Evolutionary conservation across 2,113 vertebrate species (phyloP), one percentile per base, ranked within the genome.

Genomic region (Alces alces): DNA sequence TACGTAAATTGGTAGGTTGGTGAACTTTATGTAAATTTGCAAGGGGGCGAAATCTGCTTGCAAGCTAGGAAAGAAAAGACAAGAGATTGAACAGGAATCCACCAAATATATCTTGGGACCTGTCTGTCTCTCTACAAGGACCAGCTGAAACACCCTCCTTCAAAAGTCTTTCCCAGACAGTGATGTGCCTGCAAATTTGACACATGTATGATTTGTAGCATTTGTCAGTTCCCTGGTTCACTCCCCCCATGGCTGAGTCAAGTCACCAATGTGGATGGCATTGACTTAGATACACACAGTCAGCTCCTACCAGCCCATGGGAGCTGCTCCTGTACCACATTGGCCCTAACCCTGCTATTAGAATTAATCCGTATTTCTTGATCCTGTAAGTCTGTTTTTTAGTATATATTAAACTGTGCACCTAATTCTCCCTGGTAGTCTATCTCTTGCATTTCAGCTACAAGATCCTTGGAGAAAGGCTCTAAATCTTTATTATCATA

Each of bases 261-360:
- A 36, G 61, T 16, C 21, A 39, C 15, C 25, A 5, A 1, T 0
- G 2, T 21, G 1, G 21, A 50, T 2, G 23, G 39, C 45, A 25
- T 10, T 30, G 14, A 10, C 11, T 7, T 25, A 7, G 7, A 79
- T 6, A 6, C 4, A 11, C 14, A 2, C 3, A 4, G 45, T 21
- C 36, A 47, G 39, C 25, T 54, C 50, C 73, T 3, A 10, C 33
- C 21, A 15, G 7, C 17, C 7, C 0, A 9, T 39, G 45, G 4
- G 43, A n/a, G 14, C 21, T 7, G 76, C 47, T 14, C 47, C 54
- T 15, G 33, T 6, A 25, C 15, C 47, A 16, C 9, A 9, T 0
- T 3, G 36, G 45, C 21, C 43, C 33, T 8, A 52, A 45, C 33
- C 7, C 64, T 60, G 50, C 27, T 79, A 27, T 30, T 36, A 43